Base-by-base conservation (phyloP, 2,797 vertebrate genomes). In the Fistularia tabacaria region DNA sequence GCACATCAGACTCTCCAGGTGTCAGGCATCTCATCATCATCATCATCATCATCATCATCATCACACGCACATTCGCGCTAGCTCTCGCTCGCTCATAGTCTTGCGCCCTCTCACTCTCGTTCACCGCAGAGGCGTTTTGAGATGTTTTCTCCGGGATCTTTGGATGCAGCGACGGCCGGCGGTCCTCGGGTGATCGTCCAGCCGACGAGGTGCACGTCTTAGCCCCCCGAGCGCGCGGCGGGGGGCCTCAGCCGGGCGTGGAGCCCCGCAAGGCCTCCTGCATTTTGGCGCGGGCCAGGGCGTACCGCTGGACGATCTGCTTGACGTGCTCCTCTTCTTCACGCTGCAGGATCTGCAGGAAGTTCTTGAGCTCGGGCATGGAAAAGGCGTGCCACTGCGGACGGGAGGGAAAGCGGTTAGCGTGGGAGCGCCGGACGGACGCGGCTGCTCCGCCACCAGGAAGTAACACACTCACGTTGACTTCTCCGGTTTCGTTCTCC, bases 401-500 rank as follows among this genome's bases (percentile, higher is more conserved):
- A 41, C 7, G 10, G 10, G 14, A 45, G 6, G 14, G 43, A 45
- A 45, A 12, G 14, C 7, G 3, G 11, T 12, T 45, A 11, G 14
- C 1, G 11, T 6, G 6, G 1, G 43, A 37, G 15, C 9, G 13
- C 7, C 10, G 3, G 6, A 48, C 14, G 25, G 11, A 56, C 3
- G 38, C 8, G 6, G 42, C 13, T 14, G 10, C 9, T n/a, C 6
- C 6, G n/a, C n/a, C 46, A 25, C 14, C 7, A 12, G 25, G 25
- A 45, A 7, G 12, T 25, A 38, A 36, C 49, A 14, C 11, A 93
- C 95, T 95, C 79, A 98, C 97, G 1, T 98, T 97, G 66, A 99
- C 95, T 63, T 98, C 96, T 50, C 95, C 96, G 0, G 93, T 95
- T 82, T 99, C 96, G 0, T 98, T 98, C 83, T 99, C 97, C 73